Evolutionary conservation across 2,113 vertebrate genomes (phyloP).

Genomic region (Actenoides lindsayi): DNA sequence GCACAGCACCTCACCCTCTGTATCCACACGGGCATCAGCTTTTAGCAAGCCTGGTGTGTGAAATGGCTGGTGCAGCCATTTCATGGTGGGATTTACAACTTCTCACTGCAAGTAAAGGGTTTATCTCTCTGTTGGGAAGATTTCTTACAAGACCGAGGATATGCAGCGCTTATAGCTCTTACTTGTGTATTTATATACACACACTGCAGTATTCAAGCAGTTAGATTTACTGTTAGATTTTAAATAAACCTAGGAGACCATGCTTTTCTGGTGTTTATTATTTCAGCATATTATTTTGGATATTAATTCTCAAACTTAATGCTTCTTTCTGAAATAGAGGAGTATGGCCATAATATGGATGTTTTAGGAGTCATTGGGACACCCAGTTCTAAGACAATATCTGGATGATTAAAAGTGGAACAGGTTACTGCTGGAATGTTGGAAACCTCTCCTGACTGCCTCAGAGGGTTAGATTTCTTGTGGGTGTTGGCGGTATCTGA

Average conservation of each 20-base stretch:
- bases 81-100: neutral
- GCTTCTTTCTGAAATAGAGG: neutral
- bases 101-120: neutral
- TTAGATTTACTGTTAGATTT: slow-evolving; percentile 9
- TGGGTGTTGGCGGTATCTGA: neutral
- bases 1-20: neutral
- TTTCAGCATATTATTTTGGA: neutral
- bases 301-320: neutral
- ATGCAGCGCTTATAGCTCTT: neutral
- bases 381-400: neutral
- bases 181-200: neutral
- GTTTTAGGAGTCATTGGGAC: neutral
- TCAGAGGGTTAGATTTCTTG: neutral
- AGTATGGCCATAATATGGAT: neutral
- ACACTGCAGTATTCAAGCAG: neutral
- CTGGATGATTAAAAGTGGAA: neutral
- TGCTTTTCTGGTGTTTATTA: neutral
- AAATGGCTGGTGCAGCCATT: slow-evolving; percentile 14
- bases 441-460: neutral
- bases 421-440: neutral
- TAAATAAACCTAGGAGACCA: neutral
- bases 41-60: accelerated
- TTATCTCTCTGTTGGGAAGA: neutral
- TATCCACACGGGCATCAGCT: accelerated
- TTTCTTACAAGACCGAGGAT: neutral